Percentiles rank a stretch among this genome's conserved stretches.
Conservation (phyloP, 2,797 vertebrate genomes). For the Falco novaeseelandiae region DNA sequence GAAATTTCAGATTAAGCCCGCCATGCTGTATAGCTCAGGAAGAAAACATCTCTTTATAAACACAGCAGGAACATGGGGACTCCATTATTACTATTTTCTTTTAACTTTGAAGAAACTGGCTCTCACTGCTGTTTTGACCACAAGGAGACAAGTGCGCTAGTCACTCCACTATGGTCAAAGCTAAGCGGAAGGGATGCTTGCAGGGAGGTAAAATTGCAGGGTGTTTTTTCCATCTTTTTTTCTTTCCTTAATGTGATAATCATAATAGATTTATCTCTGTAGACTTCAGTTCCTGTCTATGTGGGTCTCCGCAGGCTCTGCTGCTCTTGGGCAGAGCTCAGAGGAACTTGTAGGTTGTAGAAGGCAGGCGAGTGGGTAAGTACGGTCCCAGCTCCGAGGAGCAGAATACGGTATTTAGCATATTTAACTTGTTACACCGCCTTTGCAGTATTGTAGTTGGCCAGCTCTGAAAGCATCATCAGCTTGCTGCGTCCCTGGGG, state of each 20-base stretch:
- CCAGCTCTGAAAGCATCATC: background rate
- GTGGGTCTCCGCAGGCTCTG: background rate
- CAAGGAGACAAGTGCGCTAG: constrained; percentile 14
- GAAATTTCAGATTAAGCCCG: constrained; percentile 81
- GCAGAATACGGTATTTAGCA: background rate
- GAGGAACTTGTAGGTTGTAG: background rate
- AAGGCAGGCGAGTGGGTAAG: background rate
- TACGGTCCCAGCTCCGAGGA: background rate
- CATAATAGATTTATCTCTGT: background rate
- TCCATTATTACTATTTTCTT: constrained; percentile 63
- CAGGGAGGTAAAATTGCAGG: constrained; percentile 37
- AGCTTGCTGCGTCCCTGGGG: background rate
- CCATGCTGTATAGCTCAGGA: constrained; percentile 72
- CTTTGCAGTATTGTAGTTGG: background rate
- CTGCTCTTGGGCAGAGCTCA: background rate
- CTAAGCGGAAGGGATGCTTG: background rate
- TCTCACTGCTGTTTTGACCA: constrained; percentile 61
- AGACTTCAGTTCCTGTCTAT: background rate
- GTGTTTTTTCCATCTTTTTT: background rate
- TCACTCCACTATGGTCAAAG: background rate
- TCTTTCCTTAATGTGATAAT: background rate
- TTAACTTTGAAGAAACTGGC: constrained; percentile 65
- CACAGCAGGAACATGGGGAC: constrained; percentile 72
- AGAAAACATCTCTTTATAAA: constrained; percentile 80
- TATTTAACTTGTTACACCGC: background rate